phyloP scores from a whole-genome alignment of 2,797 vertebrate species.

The Oryzias dopingdopingensis region DNA sequence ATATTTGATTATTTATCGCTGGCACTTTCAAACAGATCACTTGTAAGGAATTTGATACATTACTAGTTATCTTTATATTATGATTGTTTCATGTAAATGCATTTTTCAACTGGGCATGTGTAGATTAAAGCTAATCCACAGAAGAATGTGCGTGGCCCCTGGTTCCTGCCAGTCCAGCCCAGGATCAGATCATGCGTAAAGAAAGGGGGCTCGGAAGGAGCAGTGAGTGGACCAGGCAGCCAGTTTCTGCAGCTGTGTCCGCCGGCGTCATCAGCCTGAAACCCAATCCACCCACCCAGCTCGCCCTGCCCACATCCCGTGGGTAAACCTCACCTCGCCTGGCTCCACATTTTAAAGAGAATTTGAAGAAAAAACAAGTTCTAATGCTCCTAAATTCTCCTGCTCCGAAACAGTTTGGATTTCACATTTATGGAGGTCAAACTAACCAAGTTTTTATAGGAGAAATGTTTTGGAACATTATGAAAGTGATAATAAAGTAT shows the following conservation, averaged over 20 bases:
- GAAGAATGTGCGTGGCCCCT: background rate
- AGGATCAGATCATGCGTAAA: background rate
- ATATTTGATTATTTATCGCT: too few species aligned
- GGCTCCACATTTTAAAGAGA: conserved; percentile 43
- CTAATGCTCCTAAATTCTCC: background rate
- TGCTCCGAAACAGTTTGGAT: background rate
- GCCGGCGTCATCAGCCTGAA: conserved; percentile 69
- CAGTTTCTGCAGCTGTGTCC: conserved; percentile 67
- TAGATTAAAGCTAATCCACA: too few species aligned
- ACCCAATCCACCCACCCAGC: conserved; percentile 60
- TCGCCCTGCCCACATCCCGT: conserved; percentile 73
- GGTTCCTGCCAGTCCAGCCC: background rate
- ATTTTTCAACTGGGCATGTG: too few species aligned
- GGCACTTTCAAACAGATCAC: too few species aligned
- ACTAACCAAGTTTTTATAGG: background rate
- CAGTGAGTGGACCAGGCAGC: conserved; percentile 32
- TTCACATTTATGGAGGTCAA: too few species aligned
- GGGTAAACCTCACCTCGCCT: conserved; percentile 35
- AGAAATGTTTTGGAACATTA: background rate
- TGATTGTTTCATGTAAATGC: too few species aligned
- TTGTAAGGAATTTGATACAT: too few species aligned
- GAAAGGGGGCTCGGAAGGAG: background rate
- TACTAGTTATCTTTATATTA: too few species aligned
- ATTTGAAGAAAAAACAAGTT: conserved; percentile 24
- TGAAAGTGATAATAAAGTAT: too few species aligned